Evolutionary conservation across 1,140 invertebrate species (phyloP), one percentile per base, ranked within the genome.

Genomic region (Brachionus koreanus): DNA sequence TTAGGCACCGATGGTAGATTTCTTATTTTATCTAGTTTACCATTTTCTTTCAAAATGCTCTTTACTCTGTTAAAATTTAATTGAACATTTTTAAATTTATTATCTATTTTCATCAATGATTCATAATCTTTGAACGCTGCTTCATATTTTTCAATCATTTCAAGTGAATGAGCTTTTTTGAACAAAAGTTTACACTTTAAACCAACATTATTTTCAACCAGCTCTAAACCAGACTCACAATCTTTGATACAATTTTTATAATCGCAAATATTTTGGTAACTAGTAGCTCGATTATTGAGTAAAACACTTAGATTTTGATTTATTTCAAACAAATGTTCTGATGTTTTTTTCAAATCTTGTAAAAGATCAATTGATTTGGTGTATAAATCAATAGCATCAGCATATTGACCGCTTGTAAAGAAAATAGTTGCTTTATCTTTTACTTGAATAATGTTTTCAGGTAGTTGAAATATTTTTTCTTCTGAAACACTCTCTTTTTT

Each of bases 71-170:
- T 79, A 13, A 35, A 79, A 65, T 43, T 65, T 35, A 13, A 57
- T 79, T 79, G 76, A 43, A 79, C 76, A 43, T 79, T 65, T 65
- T 79, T 79, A 42, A 79, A 79, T 61, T 79, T 37, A 43, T 52
- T 79, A 42, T 79, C 76, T 0, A 65, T 35, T 37, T 57, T 65
- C 76, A 79, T 79, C 13, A 79, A 33, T 19, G 29, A 39, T 19
- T 79, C 49, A n/a, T 37, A 79, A 13, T 12, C 37, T 25, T 9
- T 10, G 42, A 61, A 65, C 0, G 76, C 35, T 65, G 57, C 29
- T n/a, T 79, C 76, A 61, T 61, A 79, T 23, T 79, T 79, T 61
- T 79, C 76, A 12, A 16, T 57, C 49, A 65, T 61, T 61, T 79
- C 76, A 7, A 42, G 33, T 37, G 76, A 57, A 61, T 79, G 16